Conservation (phyloP, 2,888 invertebrate species). For the Chalcis sispes region DNA sequence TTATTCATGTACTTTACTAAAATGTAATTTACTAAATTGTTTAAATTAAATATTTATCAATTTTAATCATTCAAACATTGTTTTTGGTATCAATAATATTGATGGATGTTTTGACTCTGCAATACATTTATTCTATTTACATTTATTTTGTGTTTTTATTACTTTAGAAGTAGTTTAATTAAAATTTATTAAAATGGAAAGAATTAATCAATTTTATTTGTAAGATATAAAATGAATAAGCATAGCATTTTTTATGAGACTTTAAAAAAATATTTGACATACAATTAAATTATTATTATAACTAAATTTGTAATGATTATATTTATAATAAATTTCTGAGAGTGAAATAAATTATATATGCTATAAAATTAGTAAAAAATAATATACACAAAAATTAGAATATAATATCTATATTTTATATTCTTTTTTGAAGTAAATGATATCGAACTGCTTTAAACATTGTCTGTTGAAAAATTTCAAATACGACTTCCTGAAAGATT, state of each 20-base stretch:
- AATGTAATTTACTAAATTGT: slow-evolving; percentile 32
- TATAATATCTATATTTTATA: neutral
- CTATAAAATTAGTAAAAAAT: neutral
- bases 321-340: neutral
- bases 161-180: slow-evolving; percentile 13
- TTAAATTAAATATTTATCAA: slow-evolving; percentile 7
- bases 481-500: slow-evolving; percentile 8
- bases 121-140: no score
- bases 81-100: slow-evolving; percentile 3
- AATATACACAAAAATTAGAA: neutral
- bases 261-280: neutral
- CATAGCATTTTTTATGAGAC: no score
- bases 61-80: neutral
- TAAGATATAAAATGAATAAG: neutral
- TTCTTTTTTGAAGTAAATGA: neutral
- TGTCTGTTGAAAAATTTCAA: neutral
- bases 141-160: slow-evolving; percentile 21
- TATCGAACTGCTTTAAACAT: neutral
- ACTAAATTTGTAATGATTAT: neutral
- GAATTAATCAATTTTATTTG: neutral
- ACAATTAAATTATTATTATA: neutral
- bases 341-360: no score
- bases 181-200: neutral
- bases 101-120: no score
- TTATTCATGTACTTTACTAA: no score